These are phyloP conservation scores for Tribolium madens DNA, from an alignment of 1,140 invertebrate species.

Conservation along the genomic window DNA sequence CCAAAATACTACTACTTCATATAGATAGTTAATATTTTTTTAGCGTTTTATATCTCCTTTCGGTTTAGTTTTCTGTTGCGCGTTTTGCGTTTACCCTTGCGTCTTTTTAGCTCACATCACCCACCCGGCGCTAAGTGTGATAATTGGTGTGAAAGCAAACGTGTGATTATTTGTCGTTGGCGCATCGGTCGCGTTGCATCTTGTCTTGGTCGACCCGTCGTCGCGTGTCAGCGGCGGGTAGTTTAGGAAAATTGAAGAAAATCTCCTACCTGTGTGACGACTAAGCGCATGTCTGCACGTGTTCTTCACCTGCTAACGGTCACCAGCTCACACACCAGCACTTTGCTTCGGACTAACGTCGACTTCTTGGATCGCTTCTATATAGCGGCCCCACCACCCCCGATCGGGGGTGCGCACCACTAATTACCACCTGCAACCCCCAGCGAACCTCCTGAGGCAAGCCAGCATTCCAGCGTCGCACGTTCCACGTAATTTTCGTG, in stretches of 20 bases:
- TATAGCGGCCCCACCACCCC: constrained; percentile 45
- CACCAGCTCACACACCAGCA: constrained; percentile 32
- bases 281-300: constrained; percentile 40
- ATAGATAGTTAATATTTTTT: no score
- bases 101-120: background rate
- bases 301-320: constrained; percentile 38
- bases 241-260: background rate
- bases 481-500: constrained; percentile 44
- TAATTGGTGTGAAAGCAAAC: background rate
- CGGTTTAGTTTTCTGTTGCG: background rate
- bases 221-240: background rate
- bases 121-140: background rate
- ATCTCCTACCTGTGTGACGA: constrained; percentile 36
- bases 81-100: no score
- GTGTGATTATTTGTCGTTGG: background rate
- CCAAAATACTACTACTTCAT: no score
- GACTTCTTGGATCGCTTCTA: constrained; percentile 37
- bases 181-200: background rate
- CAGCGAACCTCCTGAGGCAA: background rate
- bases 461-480: constrained; percentile 6
- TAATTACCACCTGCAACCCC: constrained; percentile 25
- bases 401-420: constrained; percentile 42
- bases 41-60: background rate
- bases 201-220: background rate
- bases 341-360: constrained; percentile 19